Percentiles rank a stretch among this genome's conserved stretches.
These are phyloP conservation scores for Cassiopea xamachana DNA, from an alignment of 30 jellyfish, hydroid and myxozoan genomes.

Conservation along the genomic window DNA sequence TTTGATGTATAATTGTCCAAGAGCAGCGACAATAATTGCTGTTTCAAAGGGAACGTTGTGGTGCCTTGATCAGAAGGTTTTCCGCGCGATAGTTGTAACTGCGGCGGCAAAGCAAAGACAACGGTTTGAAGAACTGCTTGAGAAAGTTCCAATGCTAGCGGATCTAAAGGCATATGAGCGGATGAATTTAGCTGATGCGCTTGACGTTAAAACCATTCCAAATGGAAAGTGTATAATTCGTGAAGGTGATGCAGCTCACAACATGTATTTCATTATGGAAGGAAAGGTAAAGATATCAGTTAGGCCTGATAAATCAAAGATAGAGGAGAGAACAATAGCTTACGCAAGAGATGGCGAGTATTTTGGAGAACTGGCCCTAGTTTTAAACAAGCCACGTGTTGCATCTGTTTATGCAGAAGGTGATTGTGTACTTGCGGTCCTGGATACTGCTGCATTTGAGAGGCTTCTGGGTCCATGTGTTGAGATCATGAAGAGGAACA, in stretches of 20 bases:
- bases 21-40: slow-evolving; percentile 98
- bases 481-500: slow-evolving; percentile 91
- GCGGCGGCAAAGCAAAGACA: slow-evolving; percentile 94
- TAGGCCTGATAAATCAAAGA: slow-evolving; percentile 54
- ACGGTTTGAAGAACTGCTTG: slow-evolving; percentile 86
- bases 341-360: slow-evolving; percentile 83
- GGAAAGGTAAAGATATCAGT: slow-evolving; percentile 90
- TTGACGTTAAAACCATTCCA: slow-evolving; percentile 60
- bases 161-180: slow-evolving; percentile 88
- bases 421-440: slow-evolving; percentile 76
- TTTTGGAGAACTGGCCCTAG: slow-evolving; percentile 96
- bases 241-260: slow-evolving; percentile 86
- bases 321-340: slow-evolving; percentile 80
- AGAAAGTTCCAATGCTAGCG: slow-evolving; percentile 85
- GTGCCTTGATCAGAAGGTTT: slow-evolving; percentile 97
- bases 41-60: slow-evolving; percentile 84
- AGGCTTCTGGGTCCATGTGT: slow-evolving; percentile 97
- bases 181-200: slow-evolving; percentile 96
- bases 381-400: slow-evolving; percentile 91
- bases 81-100: slow-evolving; percentile 84
- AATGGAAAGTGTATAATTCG: slow-evolving; percentile 80
- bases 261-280: slow-evolving; percentile 93
- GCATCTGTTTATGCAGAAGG: slow-evolving; percentile 97
- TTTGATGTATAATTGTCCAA: slow-evolving; percentile 92
- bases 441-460: slow-evolving; percentile 96